These are phyloP conservation scores for Calameuta pallipes DNA, from an alignment of 2,888 invertebrate species.

Conservation along the genomic window DNA sequence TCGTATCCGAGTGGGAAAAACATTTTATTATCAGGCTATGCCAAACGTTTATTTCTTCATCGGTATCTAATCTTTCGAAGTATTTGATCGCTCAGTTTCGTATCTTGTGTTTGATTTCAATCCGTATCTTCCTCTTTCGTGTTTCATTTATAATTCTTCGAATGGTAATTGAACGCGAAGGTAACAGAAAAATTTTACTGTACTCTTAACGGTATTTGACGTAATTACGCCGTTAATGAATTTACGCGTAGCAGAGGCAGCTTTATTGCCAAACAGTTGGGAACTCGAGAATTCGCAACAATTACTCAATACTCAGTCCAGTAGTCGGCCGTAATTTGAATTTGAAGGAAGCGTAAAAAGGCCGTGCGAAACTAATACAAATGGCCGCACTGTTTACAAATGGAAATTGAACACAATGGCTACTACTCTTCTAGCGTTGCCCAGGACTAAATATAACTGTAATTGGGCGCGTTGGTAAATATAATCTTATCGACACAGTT, in stretches of 20 bases:
- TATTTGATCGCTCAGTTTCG: neutral
- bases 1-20: neutral
- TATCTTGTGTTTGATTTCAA: neutral
- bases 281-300: neutral
- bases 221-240: neutral
- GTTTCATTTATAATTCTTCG: neutral
- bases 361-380: neutral
- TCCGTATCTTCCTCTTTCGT: neutral
- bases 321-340: neutral
- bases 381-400: neutral
- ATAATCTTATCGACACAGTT: neutral
- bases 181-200: neutral
- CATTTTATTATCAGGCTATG: neutral
- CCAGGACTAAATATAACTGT: neutral
- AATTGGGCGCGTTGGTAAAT: neutral
- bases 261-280: neutral
- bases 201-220: neutral
- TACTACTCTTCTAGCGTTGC: neutral
- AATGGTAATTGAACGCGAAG: neutral
- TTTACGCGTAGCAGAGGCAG: neutral
- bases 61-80: neutral
- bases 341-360: neutral
- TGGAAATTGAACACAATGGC: neutral
- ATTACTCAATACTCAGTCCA: neutral
- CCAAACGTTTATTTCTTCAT: neutral